phyloP scores from a whole-genome alignment of 2,797 vertebrate species.

The Leuciscus waleckii region DNA sequence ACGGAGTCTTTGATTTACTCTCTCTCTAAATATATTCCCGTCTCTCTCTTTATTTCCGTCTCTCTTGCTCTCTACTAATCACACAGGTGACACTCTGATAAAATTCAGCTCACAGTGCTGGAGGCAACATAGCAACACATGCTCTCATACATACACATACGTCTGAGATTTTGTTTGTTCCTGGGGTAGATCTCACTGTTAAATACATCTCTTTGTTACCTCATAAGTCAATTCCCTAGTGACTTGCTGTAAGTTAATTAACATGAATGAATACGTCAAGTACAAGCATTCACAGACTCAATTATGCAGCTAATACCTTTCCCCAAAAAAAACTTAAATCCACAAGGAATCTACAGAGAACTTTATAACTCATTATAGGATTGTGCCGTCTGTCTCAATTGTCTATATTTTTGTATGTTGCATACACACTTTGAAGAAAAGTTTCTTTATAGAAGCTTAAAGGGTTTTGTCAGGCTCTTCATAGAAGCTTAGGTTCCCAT shows the following conservation, averaged over 20 bases:
- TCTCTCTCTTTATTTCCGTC: constrained; percentile 44
- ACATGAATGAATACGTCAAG: constrained; percentile 62
- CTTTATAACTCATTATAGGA: constrained; percentile 28
- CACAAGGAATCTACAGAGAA: constrained; percentile 47
- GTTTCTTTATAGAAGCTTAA: neutral
- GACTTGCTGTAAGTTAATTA: constrained; percentile 61
- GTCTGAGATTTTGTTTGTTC: constrained; percentile 53
- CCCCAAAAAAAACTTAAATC: constrained; percentile 16
- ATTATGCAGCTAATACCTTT: constrained; percentile 55
- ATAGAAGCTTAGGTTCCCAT: neutral
- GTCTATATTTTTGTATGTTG: neutral
- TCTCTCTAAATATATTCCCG: constrained; percentile 17
- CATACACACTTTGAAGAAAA: neutral
- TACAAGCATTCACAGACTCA: constrained; percentile 55
- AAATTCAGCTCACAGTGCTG: constrained; percentile 48
- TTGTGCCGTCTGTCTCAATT: neutral
- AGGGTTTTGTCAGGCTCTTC: neutral
- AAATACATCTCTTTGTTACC: constrained; percentile 59
- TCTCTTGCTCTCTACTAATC: constrained; percentile 51
- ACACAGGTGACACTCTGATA: constrained; percentile 56
- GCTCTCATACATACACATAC: constrained; percentile 35
- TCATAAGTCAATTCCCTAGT: constrained; percentile 56
- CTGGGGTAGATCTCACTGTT: constrained; percentile 57
- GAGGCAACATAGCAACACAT: constrained; percentile 54
- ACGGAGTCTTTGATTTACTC: constrained; percentile 19